These are phyloP conservation scores for Anableps anableps DNA, from an alignment of 2,797 vertebrate genomes.

Conservation along the genomic window DNA sequence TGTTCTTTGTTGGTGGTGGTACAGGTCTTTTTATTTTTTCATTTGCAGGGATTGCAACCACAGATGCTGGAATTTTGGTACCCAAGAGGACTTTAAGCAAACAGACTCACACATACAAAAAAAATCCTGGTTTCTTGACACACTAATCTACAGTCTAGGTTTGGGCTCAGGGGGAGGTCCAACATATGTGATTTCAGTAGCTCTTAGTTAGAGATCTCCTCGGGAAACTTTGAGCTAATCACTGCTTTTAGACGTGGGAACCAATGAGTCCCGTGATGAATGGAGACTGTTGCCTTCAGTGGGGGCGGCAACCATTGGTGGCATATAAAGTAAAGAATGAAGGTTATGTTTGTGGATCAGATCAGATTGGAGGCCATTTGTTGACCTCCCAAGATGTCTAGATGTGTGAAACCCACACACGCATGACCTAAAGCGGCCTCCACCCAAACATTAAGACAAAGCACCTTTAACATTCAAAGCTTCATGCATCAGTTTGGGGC, in stretches of 20 bases:
- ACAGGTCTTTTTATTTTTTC: not conserved
- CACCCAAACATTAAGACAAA: conserved; percentile 5
- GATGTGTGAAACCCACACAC: conserved; percentile 23
- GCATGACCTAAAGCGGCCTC: conserved; percentile 27
- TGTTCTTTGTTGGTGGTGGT: conserved; percentile 23
- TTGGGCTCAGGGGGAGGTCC: conserved; percentile 5
- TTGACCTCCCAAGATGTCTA: conserved; percentile 26
- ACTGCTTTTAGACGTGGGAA: conserved; percentile 3
- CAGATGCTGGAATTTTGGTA: conserved; percentile 40
- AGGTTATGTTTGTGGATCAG: conserved; percentile 60
- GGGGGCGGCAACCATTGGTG: conserved; percentile 9
- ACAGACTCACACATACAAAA: conserved; percentile 33
- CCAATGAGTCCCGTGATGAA: conserved; percentile 23
- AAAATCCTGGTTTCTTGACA: conserved; percentile 7
- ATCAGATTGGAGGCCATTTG: conserved; percentile 41
- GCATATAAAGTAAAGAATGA: conserved; percentile 37
- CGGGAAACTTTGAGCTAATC: not conserved
- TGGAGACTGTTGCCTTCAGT: conserved; percentile 7
- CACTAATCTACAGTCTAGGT: not conserved
- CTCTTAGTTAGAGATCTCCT: not conserved
- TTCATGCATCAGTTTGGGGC: not conserved
- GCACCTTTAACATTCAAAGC: conserved; percentile 9
- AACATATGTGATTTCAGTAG: not conserved
- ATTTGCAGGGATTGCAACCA: conserved; percentile 16
- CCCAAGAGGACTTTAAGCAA: conserved; percentile 42